Evolutionary conservation across 2,797 vertebrate genomes (phyloP), one percentile per base, ranked within the genome.

Genomic region (Margarornis squamiger): DNA sequence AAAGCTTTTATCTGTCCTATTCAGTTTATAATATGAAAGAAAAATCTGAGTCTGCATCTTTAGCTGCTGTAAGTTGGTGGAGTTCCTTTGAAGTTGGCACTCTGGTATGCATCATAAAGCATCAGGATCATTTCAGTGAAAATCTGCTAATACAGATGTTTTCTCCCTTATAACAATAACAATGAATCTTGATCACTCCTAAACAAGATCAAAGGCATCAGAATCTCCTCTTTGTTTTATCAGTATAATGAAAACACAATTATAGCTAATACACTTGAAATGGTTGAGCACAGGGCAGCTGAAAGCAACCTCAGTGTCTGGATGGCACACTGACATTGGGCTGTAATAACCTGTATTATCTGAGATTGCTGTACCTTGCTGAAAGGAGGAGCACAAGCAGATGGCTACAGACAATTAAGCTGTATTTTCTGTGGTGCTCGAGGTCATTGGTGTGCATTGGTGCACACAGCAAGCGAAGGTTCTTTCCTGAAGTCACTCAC

Each of bases 81-180:
- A 52, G 73, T 55, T 34, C 72, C 75, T 86, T 92, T 92, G 91
- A 93, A 95, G 86, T 74, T 55, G 83, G 62, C 65, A 54, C 30
- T 88, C 62, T 81, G 12, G n/a, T 54, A 10, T 26, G 52, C 52
- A 77, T 76, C 73, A 39, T 70, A 86, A 83, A 74, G 68, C 83
- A 66, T 62, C 24, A 43, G 20, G 55, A 70, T 82, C 29, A 74
- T 94, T 88, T 70, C 9, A 74, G 48, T 32, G 72, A n/a, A 86
- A 88, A 91, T 62, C 82, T 92, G 82, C 76, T 88, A 74, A 79
- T 83, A 48, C 51, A 68, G 82, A 62, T 87, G 54, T 88, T 94
- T 90, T 76, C 55, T 70, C 62, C 57, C 68, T 79, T 79, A 43
- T 54, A 58, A 81, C 29, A 83, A 29, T 55, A 92, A 61, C 39